Conservation (phyloP, 1,140 invertebrate genomes). For the Nomia melanderi region DNA sequence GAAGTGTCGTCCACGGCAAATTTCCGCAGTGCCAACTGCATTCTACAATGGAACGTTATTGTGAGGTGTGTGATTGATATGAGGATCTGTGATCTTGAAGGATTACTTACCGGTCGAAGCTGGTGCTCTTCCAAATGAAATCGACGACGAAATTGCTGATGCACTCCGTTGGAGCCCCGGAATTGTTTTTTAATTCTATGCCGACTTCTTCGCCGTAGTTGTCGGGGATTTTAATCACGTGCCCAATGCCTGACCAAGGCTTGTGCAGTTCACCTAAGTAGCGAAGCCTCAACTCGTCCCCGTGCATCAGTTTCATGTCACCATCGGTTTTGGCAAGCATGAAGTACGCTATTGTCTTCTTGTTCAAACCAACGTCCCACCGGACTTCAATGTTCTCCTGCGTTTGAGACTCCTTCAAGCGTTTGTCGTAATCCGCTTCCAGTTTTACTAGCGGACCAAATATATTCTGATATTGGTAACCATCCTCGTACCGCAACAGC, state of each 20-base stretch:
- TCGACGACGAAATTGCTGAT: constrained; percentile 98
- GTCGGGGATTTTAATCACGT: constrained; percentile 99
- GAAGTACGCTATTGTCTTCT: constrained; percentile 98
- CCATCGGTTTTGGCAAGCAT: constrained; percentile 98
- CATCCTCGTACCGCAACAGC: constrained; percentile 96
- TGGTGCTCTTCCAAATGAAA: constrained; percentile 99
- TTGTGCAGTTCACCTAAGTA: constrained; percentile 97
- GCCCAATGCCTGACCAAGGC: constrained; percentile 96
- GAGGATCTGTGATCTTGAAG: neutral
- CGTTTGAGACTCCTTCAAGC: constrained; percentile 98
- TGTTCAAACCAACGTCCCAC: constrained; percentile 99
- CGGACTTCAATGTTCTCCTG: constrained; percentile 99
- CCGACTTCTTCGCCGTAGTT: constrained; percentile 99
- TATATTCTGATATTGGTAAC: constrained; percentile 99
- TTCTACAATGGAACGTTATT: constrained; percentile 83
- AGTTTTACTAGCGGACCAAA: constrained; percentile 98
- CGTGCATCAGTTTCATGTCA: constrained; percentile 99
- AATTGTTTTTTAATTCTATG: constrained; percentile 95
- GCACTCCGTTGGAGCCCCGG: constrained; percentile 94
- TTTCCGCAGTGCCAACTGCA: constrained; percentile 96
- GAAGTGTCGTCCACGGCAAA: constrained; percentile 98
- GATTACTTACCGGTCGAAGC: constrained; percentile 92
- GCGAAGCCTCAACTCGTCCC: constrained; percentile 96
- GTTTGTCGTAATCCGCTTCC: constrained; percentile 99
- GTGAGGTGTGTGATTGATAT: neutral